Evolutionary conservation across 1,140 invertebrate genomes (phyloP), one percentile per base, ranked within the genome.

Genomic region (Eufriesea mexicana): DNA sequence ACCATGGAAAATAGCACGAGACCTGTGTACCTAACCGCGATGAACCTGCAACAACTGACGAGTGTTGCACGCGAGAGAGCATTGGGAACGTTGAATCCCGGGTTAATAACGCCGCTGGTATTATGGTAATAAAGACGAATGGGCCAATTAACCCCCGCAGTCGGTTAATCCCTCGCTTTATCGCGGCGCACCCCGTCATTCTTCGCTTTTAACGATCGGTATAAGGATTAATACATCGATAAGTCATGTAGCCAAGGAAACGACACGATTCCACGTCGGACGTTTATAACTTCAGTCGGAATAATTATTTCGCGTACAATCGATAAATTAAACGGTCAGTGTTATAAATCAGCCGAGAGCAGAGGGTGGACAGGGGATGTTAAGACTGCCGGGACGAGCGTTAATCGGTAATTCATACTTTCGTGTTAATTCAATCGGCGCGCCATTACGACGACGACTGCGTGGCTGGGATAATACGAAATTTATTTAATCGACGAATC

Each of bases 51-150:
- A 45, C 28, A 20, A 64, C 5, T 35, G 74, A 76, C 23, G 64
- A 55, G n/a, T 54, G 45, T 78, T 18, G 51, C 28, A 42, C 12
- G 14, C 23, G 61, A 61, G 42, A 45, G 49, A 28, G 59, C 49
- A 70, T 82, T 55, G 25, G 42, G 67, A 82, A 75, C 23, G 35
- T 54, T 59, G 84, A 86, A 75, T 57, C 14, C 42, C 9, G 16
- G 45, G 66, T 66, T 79, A 83, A 79, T 51, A 62, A 57, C 25
- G 45, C 54, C 68, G 45, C 20, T 47, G 57, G 66, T 79, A 81
- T 80, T 80, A 73, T 67, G 80, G 62, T 74, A 84, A 84, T 87
- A 87, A 87, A 79, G 54, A 83, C 72, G 55, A 86, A 72, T 73
- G 72, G 42, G 61, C 68, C 78, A 83, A 86, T 87, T 84, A 84